A percentile compares a stretch with the other conserved stretches of the same genome.
phyloP scores from a whole-genome alignment of 1,140 invertebrate species.

The Bombus sylvicola region DNA sequence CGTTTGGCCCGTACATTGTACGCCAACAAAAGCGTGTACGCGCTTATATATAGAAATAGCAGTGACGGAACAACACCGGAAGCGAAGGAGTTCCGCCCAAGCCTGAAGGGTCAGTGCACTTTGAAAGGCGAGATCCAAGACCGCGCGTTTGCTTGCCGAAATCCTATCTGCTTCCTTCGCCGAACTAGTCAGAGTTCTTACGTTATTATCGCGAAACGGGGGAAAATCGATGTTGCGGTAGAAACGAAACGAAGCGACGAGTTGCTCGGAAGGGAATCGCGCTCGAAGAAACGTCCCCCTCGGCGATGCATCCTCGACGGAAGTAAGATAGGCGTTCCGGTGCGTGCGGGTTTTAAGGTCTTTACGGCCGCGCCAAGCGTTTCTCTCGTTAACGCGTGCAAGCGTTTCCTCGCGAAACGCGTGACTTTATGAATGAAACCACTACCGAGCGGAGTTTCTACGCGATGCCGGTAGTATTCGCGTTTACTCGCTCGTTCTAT shows the following conservation, averaged over 20 bases:
- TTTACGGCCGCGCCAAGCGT: constrained; percentile 39
- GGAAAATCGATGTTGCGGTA: background rate
- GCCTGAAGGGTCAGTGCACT: constrained; percentile 80
- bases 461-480: constrained; percentile 72
- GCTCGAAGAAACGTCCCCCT: background rate
- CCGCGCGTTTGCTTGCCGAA: constrained; percentile 21
- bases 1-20: constrained; percentile 27
- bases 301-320: constrained; percentile 22
- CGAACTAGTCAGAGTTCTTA: no score
- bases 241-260: no score
- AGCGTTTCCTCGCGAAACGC: constrained; percentile 72
- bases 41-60: constrained; percentile 77
- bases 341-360: constrained; percentile 47
- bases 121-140: constrained; percentile 67
- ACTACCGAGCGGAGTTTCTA: constrained; percentile 70
- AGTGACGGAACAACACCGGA: constrained; percentile 79
- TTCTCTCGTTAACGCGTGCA: constrained; percentile 70
- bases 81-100: constrained; percentile 80
- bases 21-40: constrained; percentile 49
- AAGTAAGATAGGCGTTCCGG: constrained; percentile 47
- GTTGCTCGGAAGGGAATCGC: background rate
- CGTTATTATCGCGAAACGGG: background rate
- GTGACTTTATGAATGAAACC: constrained; percentile 81
- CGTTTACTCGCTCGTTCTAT: constrained; percentile 77
- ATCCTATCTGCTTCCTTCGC: constrained; percentile 2